Conservation (phyloP, 2,797 vertebrate species). For the Anableps anableps region DNA sequence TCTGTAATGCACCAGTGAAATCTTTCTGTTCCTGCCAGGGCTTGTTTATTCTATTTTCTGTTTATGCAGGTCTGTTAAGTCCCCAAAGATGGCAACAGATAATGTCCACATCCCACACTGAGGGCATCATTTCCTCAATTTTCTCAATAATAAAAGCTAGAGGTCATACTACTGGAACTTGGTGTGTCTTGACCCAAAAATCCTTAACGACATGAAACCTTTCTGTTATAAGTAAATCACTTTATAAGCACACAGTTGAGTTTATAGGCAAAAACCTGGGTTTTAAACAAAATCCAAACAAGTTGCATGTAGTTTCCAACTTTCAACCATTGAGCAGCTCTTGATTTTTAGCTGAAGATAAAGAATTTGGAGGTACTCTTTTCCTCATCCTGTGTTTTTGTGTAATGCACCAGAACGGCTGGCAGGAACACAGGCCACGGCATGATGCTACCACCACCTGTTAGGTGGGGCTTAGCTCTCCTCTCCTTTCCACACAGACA, state of each 20-base stretch:
- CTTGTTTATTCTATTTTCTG: slow-evolving; percentile 35
- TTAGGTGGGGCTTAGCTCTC: too few relatives aligned
- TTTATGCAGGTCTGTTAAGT: slow-evolving; percentile 36
- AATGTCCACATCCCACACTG: slow-evolving; percentile 26
- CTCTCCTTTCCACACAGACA: too few relatives aligned
- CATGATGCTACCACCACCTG: too few relatives aligned
- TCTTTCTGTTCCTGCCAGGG: slow-evolving; percentile 38
- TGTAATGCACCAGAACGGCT: too few relatives aligned
- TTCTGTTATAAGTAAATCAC: too few relatives aligned
- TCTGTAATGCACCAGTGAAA: slow-evolving; percentile 42
- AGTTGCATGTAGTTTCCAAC: neutral
- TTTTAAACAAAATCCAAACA: neutral
- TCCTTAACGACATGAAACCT: too few relatives aligned
- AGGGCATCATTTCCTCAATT: neutral
- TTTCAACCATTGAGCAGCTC: neutral
- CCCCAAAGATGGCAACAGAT: slow-evolving; percentile 27
- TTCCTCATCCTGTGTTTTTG: too few relatives aligned
- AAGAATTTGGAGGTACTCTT: neutral
- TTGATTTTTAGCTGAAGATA: neutral
- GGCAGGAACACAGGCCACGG: too few relatives aligned
- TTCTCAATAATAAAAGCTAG: neutral
- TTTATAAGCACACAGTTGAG: neutral
- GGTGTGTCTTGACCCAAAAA: neutral
- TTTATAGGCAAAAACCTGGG: neutral
- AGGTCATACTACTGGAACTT: neutral